Percentiles rank a stretch among this genome's conserved stretches.
Conservation (phyloP, 2,113 vertebrate genomes). For the Catharus fuscescens region DNA sequence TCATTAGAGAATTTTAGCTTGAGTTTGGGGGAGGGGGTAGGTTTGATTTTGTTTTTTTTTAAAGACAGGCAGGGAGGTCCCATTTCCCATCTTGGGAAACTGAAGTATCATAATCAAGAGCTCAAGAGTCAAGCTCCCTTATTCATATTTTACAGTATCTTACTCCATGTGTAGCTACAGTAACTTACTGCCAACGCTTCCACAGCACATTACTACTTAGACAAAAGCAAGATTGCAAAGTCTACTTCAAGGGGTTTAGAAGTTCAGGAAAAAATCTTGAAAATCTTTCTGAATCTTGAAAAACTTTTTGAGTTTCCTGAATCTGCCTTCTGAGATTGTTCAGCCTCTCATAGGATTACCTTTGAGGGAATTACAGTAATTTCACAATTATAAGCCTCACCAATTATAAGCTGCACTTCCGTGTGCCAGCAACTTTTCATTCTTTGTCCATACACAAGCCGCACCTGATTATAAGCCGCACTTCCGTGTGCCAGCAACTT, state of each 20-base stretch:
- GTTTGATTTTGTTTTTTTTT: neutral
- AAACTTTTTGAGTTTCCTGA: neutral
- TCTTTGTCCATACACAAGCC: too few relatives aligned
- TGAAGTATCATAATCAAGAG: neutral
- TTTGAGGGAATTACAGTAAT: neutral
- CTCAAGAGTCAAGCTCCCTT: neutral
- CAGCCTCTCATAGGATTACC: neutral
- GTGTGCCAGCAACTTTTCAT: too few relatives aligned
- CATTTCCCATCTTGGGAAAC: neutral
- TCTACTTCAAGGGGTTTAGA: neutral
- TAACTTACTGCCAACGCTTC: neutral
- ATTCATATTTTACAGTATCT: neutral
- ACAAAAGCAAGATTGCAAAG: neutral
- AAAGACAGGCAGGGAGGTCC: neutral
- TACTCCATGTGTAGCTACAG: neutral
- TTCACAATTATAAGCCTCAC: too few relatives aligned
- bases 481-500: too few relatives aligned
- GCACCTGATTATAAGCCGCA: too few relatives aligned
- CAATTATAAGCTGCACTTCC: too few relatives aligned
- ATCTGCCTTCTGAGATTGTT: neutral
- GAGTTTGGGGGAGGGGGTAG: accelerated
- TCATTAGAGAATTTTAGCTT: neutral
- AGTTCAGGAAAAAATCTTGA: neutral
- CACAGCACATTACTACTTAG: neutral
- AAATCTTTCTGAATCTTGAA: neutral